Base-by-base conservation (phyloP, 2,113 vertebrate species). In the Labrus mixtus region DNA sequence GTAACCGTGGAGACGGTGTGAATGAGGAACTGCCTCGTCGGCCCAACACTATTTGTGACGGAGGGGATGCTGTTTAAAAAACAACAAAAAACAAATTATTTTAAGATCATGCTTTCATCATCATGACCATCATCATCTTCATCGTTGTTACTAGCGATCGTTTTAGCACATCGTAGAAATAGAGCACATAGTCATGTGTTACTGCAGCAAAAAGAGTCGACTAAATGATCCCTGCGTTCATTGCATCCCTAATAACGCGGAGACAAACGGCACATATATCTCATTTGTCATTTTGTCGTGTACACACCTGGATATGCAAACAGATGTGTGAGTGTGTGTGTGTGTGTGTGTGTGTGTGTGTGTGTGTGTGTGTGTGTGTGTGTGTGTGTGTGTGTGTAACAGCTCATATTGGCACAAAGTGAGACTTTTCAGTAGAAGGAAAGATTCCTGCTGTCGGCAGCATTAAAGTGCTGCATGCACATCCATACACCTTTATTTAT, bases 1-100 rank as follows among this genome's bases (percentile, higher is more conserved):
- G 96, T 96, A 96, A 95, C 95, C 92, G 92, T 94, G 95, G 95
- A 94, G 95, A 97, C 94, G 63, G 92, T 88, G 90, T 96, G 95
- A 96, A 95, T 95, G 95, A 95, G 93, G 93, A 94, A 94, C 85
- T 87, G 94, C 93, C 78, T 91, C 45, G 91, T 95, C 95, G 90
- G 93, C 89, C 89, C 89, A 89, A 92, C 81, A 84, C 63, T 56
- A 78, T 91, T 95, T 84, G 71, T 86, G 93, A 93, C 80, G 78
- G 79, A 65, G 73, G 91, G 73, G 91, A 87, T 81, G 84, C 15
- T 76, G 76, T 81, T 70, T 25, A 2, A 25, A 25, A 25, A 67
- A 79, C n/a, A n/a, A n/a, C n/a, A 73, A 84, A 84, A 78, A 82
- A 56, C 1, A 41, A 76, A 64, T 84, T 64, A 51, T 78, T 36